Evolutionary conservation across 1,140 invertebrate species (phyloP).

Genomic region (Orius insidiosus): DNA sequence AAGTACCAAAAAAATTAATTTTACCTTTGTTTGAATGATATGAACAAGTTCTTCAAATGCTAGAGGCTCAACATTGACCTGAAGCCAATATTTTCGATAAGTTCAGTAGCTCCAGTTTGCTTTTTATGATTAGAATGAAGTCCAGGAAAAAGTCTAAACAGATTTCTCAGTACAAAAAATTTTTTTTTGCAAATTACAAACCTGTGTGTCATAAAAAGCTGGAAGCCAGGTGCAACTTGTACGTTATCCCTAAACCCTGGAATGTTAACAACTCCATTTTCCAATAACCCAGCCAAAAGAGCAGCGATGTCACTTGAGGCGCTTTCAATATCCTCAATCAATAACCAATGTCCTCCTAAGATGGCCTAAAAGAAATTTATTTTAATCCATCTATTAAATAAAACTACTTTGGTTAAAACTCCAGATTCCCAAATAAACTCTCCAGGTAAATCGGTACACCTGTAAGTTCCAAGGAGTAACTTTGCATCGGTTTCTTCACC

Average conservation of each 20-base stretch:
- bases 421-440: slow-evolving; percentile 95
- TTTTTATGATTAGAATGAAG: slow-evolving; percentile 40
- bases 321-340: slow-evolving; percentile 91
- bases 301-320: slow-evolving; percentile 85
- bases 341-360: slow-evolving; percentile 71
- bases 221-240: slow-evolving; percentile 62
- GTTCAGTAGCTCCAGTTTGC: slow-evolving; percentile 39
- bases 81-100: slow-evolving; percentile 70
- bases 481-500: slow-evolving; percentile 97
- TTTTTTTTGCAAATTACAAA: slow-evolving; percentile 23
- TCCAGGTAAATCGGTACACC: slow-evolving; percentile 89
- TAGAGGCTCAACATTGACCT: slow-evolving; percentile 64
- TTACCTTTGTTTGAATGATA: slow-evolving; percentile 36
- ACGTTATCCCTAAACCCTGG: slow-evolving; percentile 73
- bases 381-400: background rate
- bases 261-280: slow-evolving; percentile 64
- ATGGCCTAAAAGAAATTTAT: slow-evolving; percentile 45
- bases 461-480: slow-evolving; percentile 83
- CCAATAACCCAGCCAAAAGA: slow-evolving; percentile 66
- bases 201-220: slow-evolving; percentile 80
- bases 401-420: slow-evolving; percentile 55
- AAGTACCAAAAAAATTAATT: background rate
- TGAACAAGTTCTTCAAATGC: slow-evolving; percentile 50
- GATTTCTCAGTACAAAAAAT: slow-evolving; percentile 15
- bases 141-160: slow-evolving; percentile 37